Percentiles rank a stretch among this genome's conserved stretches.
Evolutionary conservation across 1,140 invertebrate species (phyloP).

Genomic region (Rhizoglyphus robini): DNA sequence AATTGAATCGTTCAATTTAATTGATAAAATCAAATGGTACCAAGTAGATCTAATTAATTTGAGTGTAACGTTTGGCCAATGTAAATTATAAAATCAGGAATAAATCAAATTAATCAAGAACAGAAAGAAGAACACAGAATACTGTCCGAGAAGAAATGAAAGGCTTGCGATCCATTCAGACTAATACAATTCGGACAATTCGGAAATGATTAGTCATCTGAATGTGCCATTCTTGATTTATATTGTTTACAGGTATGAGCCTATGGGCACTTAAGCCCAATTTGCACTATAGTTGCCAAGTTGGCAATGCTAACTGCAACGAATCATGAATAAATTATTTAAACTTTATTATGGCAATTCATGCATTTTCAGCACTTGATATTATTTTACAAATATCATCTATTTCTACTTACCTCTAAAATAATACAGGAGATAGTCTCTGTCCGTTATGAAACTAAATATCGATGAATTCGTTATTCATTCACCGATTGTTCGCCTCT

Average conservation of each 20-base stretch:
- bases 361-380: too few species aligned
- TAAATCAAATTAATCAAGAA: conserved; percentile 6
- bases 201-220: not conserved
- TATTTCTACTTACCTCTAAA: too few species aligned
- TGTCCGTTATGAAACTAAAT: too few species aligned
- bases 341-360: too few species aligned
- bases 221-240: not conserved
- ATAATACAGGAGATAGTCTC: too few species aligned
- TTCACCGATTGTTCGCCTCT: too few species aligned
- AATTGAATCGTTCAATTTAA: not conserved
- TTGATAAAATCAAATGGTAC: conserved; percentile 9
- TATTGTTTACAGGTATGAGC: not conserved
- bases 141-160: not conserved
- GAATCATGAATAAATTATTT: too few species aligned
- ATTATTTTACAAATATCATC: too few species aligned
- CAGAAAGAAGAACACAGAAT: not conserved
- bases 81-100: conserved; percentile 5
- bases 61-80: not conserved
- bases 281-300: not conserved
- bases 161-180: not conserved
- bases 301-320: too few species aligned
- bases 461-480: too few species aligned
- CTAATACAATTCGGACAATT: conserved; percentile 4
- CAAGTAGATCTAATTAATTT: not conserved
- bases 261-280: too few species aligned